Evolutionary conservation across 2,113 vertebrate genomes (phyloP).

Genomic region (Galemys pyrenaicus): DNA sequence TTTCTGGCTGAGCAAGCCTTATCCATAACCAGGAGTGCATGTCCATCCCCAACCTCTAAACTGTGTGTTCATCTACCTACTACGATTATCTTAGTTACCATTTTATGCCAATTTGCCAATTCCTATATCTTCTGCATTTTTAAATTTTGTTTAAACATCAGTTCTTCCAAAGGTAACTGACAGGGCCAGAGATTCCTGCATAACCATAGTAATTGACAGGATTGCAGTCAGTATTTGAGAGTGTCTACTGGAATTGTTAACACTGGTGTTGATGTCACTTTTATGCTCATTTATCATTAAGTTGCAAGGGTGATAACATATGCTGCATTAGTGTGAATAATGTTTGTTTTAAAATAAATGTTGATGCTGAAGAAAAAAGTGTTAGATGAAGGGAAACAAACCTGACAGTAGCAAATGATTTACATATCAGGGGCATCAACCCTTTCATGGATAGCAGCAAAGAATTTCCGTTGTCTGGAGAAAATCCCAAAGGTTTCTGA

Average conservation of each 20-base stretch:
- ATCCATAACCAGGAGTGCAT: background rate
- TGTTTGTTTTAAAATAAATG: conserved; percentile 78
- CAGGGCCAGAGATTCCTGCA: background rate
- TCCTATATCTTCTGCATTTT: conserved; percentile 18
- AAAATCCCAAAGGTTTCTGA: background rate
- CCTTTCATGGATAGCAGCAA: background rate
- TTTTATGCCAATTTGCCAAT: background rate
- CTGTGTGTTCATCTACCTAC: background rate
- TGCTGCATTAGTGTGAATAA: conserved; percentile 60
- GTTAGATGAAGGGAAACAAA: conserved; percentile 61
- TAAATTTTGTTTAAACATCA: conserved; percentile 29
- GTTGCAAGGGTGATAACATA: conserved; percentile 64
- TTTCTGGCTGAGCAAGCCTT: background rate
- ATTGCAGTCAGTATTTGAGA: conserved; percentile 29
- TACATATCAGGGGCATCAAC: background rate
- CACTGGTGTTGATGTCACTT: conserved; percentile 63
- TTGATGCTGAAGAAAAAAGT: conserved; percentile 68
- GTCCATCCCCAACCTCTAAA: background rate
- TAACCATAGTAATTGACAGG: conserved; percentile 34
- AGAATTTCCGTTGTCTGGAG: background rate
- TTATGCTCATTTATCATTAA: conserved; percentile 70
- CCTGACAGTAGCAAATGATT: conserved; percentile 46
- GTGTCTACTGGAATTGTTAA: background rate
- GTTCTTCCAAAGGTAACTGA: background rate
- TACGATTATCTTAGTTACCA: background rate